Percentiles rank a stretch among this genome's conserved stretches.
These are phyloP conservation scores for Carcina quercana DNA, from an alignment of 2,888 invertebrate species.

Conservation along the genomic window DNA sequence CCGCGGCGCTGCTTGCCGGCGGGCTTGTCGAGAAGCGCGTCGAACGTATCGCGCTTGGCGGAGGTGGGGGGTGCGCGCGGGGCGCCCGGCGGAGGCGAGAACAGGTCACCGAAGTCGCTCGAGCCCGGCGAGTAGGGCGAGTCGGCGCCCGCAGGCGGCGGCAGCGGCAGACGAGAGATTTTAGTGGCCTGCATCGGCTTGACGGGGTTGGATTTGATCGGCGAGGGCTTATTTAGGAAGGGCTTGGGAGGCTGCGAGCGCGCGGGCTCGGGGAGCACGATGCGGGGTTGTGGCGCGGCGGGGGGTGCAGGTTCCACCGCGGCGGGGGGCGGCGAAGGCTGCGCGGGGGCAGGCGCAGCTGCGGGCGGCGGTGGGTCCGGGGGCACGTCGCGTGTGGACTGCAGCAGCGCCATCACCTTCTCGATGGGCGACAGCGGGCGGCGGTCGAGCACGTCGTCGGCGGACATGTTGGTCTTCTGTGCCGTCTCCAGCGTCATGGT, in stretches of 20 bases:
- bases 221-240: slow-evolving; percentile 65
- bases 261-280: slow-evolving; percentile 66
- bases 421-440: slow-evolving; percentile 74
- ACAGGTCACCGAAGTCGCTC: slow-evolving; percentile 91
- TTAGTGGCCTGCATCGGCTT: slow-evolving; percentile 65
- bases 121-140: slow-evolving; percentile 93
- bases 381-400: slow-evolving; percentile 60
- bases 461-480: slow-evolving; percentile 63
- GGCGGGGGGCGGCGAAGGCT: slow-evolving; percentile 21
- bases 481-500: slow-evolving; percentile 61
- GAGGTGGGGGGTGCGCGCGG: slow-evolving; percentile 27
- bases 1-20: slow-evolving; percentile 21
- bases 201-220: slow-evolving; percentile 74
- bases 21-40: slow-evolving; percentile 75
- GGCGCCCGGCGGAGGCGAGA: slow-evolving; percentile 90
- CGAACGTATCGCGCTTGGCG: slow-evolving; percentile 46
- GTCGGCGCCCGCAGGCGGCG: slow-evolving; percentile 62
- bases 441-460: slow-evolving; percentile 61
- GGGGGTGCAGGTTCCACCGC: slow-evolving; percentile 39
- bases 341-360: slow-evolving; percentile 20
- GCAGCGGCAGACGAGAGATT: slow-evolving; percentile 36
- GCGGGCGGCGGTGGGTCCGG: slow-evolving; percentile 44
- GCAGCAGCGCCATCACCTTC: slow-evolving; percentile 72
- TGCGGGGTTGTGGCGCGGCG: slow-evolving; percentile 44
- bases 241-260: slow-evolving; percentile 68